phyloP scores from a whole-genome alignment of 2,888 invertebrate genomes.

The Polyommatus icarus region DNA sequence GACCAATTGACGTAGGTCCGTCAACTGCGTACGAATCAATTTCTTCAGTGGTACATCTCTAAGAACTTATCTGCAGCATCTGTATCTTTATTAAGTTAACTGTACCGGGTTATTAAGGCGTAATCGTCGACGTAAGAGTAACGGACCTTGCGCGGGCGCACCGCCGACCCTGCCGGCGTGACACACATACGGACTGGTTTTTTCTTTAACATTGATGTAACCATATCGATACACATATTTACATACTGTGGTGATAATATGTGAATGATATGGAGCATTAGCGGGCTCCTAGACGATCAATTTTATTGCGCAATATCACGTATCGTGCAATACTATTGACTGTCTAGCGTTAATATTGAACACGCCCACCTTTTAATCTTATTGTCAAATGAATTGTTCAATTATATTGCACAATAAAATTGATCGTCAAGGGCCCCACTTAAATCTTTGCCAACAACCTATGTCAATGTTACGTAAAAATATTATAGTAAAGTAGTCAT shows the following conservation, averaged over 20 bases:
- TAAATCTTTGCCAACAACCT: neutral
- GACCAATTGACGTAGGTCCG: too few species aligned
- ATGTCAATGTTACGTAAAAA: neutral
- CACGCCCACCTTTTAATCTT: too few species aligned
- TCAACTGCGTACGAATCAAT: too few species aligned
- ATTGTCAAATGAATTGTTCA: too few species aligned
- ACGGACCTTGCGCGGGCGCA: slow-evolving; percentile 5
- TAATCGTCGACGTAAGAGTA: slow-evolving; percentile 2
- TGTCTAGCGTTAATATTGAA: too few species aligned
- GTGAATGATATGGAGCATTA: neutral
- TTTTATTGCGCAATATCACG: too few species aligned
- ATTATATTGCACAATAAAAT: too few species aligned
- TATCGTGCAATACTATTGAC: too few species aligned
- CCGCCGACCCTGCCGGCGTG: neutral
- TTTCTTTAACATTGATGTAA: slow-evolving; percentile 18
- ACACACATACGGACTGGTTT: slow-evolving; percentile 9
- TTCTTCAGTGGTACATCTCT: too few species aligned
- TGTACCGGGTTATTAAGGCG: neutral
- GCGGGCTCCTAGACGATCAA: too few species aligned
- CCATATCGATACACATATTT: slow-evolving; percentile 3
- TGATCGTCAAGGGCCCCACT: too few species aligned
- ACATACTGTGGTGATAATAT: neutral
- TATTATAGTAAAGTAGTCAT: too few species aligned
- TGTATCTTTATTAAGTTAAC: neutral
- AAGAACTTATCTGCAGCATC: neutral